phyloP scores from a whole-genome alignment of 2,797 vertebrate species.

The Galagoides demidoff region DNA sequence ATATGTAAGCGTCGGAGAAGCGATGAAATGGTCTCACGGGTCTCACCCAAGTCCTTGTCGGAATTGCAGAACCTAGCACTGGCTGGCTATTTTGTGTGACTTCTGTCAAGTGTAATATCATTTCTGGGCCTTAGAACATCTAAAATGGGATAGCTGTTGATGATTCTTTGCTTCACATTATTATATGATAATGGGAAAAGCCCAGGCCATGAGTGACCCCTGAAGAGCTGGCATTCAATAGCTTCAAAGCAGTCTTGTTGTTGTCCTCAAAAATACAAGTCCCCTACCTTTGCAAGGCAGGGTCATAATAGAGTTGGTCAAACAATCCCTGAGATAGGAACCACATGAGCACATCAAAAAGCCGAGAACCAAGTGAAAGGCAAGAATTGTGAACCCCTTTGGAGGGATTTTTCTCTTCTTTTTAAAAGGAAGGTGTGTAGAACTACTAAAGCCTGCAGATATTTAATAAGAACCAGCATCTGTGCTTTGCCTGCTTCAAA shows the following conservation, averaged over 20 bases:
- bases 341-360: slow-evolving; percentile 28
- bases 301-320: slow-evolving; percentile 36
- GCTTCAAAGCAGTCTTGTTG: neutral
- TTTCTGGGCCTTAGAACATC: neutral
- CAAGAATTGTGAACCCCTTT: slow-evolving; percentile 57
- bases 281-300: neutral
- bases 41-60: neutral
- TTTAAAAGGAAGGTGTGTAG: slow-evolving; percentile 29
- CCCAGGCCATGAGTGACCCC: neutral
- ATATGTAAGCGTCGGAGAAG: neutral
- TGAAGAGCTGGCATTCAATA: slow-evolving; percentile 6
- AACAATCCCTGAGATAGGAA: neutral
- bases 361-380: slow-evolving; percentile 27
- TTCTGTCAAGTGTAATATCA: neutral
- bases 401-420: slow-evolving; percentile 61
- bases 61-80: neutral
- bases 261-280: neutral
- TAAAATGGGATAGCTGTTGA: neutral
- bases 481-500: slow-evolving; percentile 77
- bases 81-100: neutral
- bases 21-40: neutral
- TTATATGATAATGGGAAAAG: neutral
- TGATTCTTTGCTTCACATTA: neutral
- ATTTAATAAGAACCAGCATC: slow-evolving; percentile 85
- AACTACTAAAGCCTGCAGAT: slow-evolving; percentile 79